Base-by-base conservation (phyloP, 1,140 invertebrate genomes). In the Samia ricini region DNA sequence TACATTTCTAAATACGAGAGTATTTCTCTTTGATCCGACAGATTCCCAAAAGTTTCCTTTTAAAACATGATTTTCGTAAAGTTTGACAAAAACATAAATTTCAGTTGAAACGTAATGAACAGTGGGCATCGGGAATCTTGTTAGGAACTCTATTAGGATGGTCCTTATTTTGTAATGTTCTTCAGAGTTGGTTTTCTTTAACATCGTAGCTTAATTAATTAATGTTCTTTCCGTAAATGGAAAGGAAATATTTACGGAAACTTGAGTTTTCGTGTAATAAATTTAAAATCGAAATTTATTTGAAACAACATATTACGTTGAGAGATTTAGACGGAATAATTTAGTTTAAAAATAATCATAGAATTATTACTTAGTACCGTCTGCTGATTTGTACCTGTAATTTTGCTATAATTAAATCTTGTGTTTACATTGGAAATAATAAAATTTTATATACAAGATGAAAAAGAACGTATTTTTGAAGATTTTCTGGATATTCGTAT, bases 141-240 rank as follows among this genome's bases (percentile, higher is more conserved):
- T 68, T 65, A 72, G 63, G 63, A 68, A 70, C 63, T 65, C 64
- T 63, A 69, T 66, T 68, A 66, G 63, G 58, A 56, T 61, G 63
- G 60, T 57, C 59, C 61, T 70, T 56, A 66, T 60, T 71, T 72
- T 68, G 55, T 49, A 61, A 69, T 62, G 64, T 65, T 64, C 66
- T 65, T 68, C 56, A 68, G 59, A 60, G 64, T 65, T 49, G 57
- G 62, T 61, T 68, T 70, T 63, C 69, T 68, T 65, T 59, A 68
- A 68, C 63, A 64, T 63, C 42, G 63, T 64, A 62, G 60, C 63
- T 59, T 71, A 74, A 74, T 74, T 74, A 74, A 71, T 74, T 71
- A 71, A 66, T 64, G 69, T 63, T 64, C 55, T 55, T 62, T 59
- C 54, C 51, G 48, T 62, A 57, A 29, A 57, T 57, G 19, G 26